Evolutionary conservation across 2,113 vertebrate species (phyloP).

Genomic region (Pterophyllum scalare): DNA sequence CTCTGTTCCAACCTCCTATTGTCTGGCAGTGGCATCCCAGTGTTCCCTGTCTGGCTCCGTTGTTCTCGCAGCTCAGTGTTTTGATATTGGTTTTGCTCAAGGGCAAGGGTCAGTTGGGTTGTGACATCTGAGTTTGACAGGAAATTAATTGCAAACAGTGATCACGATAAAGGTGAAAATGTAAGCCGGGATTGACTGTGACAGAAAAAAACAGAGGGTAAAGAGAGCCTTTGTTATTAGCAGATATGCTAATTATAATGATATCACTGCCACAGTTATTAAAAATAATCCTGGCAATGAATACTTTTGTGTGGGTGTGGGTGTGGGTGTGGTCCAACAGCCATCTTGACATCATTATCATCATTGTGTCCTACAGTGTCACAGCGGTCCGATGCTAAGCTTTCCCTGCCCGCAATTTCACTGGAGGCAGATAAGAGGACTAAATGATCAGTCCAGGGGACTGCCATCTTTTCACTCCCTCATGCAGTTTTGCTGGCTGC

Average conservation of each 20-base stretch:
- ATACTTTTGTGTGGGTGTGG: not conserved
- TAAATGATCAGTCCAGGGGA: slow-evolving; percentile 40
- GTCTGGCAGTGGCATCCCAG: slow-evolving; percentile 79
- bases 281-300: slow-evolving; percentile 12
- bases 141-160: slow-evolving; percentile 74
- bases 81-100: slow-evolving; percentile 73
- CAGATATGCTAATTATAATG: slow-evolving; percentile 23
- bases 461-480: slow-evolving; percentile 55
- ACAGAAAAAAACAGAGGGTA: slow-evolving; percentile 45
- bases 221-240: slow-evolving; percentile 48
- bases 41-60: slow-evolving; percentile 81
- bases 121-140: slow-evolving; percentile 71
- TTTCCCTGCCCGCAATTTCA: not conserved
- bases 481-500: slow-evolving; percentile 33
- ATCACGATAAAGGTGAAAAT: slow-evolving; percentile 58
- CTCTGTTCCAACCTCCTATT: slow-evolving; percentile 76
- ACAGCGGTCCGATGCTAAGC: not conserved
- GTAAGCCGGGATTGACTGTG: slow-evolving; percentile 28
- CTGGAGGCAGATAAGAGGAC: slow-evolving; percentile 20
- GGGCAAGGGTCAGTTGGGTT: slow-evolving; percentile 66
- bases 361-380: not conserved
- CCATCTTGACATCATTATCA: not conserved
- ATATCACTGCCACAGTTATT: not conserved
- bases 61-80: slow-evolving; percentile 79
- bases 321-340: not conserved